Base-by-base conservation (phyloP, 2,113 vertebrate species). In the Pangasianodon hypophthalmus region DNA sequence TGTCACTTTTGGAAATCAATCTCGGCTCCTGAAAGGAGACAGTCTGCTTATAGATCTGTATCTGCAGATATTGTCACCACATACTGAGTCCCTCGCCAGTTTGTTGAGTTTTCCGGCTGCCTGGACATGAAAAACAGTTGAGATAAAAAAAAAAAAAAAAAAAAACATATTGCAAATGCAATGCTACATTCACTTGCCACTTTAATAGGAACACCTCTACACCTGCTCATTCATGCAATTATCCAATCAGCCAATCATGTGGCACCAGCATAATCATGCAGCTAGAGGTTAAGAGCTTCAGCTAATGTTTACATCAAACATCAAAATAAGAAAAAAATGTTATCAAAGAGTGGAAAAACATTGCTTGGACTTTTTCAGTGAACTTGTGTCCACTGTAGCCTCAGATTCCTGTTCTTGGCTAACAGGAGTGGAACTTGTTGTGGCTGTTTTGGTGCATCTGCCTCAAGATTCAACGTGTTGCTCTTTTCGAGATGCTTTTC, bases 1-100 rank as follows among this genome's bases (percentile, higher is more conserved):
- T 48, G 86, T 73, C 64, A 32, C 32, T 82, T 88, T 32, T 80
- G 73, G n/a, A 54, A 90, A 87, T 60, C 6, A 52, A 52, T 83
- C 82, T 50, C 26, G 32, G 41, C 29, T 73, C 29, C 81, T 19
- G 62, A 86, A 14, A 69, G 37, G 37, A 14, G 56, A 77, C 41
- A 18, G 60, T 64, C 24, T 69, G 84, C 46, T 64, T 44, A 62
- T 84, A 62, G 32, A 84, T 84, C 19, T 44, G 10, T 84, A 62
- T 41, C 82, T 62, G 82, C 32, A 44, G 4, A 84, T 84, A 60
- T 62, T 84, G 29, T 46, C 21, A 84, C 62, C 13, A n/a, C 62
- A 69, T n/a, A 64, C 44, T 3, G 5, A 46, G 24, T 64, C 24
- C 13, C 4, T n/a, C 60, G 7, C 6, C 1, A 14, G 32, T 83